Conservation (phyloP, 2,888 invertebrate species). For the Eupithecia dodoneata region DNA sequence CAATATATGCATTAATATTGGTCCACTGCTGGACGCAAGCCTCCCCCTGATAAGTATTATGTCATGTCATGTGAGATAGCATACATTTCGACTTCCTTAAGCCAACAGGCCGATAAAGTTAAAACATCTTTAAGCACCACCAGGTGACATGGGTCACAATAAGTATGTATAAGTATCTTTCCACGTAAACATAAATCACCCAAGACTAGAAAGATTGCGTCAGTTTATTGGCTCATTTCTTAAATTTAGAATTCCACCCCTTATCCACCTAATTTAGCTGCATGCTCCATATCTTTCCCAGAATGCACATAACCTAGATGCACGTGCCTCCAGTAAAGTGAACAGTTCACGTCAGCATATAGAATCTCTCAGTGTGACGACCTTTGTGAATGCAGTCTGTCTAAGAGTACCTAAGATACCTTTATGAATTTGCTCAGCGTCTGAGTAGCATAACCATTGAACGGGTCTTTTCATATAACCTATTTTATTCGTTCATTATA, state of each 20-base stretch:
- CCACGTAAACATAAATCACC: background rate
- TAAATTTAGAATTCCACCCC: background rate
- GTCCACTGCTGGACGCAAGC: too few relatives aligned
- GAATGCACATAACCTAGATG: background rate
- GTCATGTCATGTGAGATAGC: too few relatives aligned
- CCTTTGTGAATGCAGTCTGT: conserved; percentile 33
- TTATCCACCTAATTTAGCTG: conserved; percentile 3
- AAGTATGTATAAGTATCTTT: background rate
- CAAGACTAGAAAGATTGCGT: background rate
- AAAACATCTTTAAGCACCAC: background rate
- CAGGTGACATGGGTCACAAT: background rate
- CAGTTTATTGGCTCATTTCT: background rate
- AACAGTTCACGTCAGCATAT: conserved; percentile 33
- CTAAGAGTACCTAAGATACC: conserved; percentile 18
- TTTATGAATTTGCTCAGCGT: conserved; percentile 36
- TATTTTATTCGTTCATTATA: background rate
- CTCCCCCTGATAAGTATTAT: too few relatives aligned
- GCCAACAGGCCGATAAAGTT: background rate
- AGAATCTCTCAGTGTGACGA: conserved; percentile 35
- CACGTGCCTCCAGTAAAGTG: conserved; percentile 28
- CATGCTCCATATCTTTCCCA: conserved; percentile 12
- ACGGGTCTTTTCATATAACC: background rate
- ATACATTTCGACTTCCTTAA: too few relatives aligned
- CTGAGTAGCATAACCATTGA: conserved; percentile 19
- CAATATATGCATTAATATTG: too few relatives aligned